A percentile compares a stretch with the other conserved stretches of the same genome.
Conservation (phyloP, 2,113 vertebrate genomes). For the Ondatra zibethicus region DNA sequence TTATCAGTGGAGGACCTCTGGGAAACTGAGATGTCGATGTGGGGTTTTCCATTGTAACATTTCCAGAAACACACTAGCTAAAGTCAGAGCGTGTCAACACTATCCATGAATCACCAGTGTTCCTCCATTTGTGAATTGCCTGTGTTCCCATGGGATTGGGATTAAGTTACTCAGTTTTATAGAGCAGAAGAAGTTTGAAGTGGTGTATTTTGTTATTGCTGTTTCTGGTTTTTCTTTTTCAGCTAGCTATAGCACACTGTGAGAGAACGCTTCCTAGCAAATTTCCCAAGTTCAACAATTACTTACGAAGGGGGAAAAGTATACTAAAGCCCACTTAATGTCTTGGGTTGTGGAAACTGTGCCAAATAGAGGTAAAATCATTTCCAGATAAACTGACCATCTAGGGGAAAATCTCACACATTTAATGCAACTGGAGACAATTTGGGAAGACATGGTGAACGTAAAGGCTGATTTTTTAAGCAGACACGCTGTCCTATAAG, state of each 20-base stretch:
- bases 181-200: not conserved
- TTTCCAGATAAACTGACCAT: conserved; percentile 56
- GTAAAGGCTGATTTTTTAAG: conserved; percentile 55
- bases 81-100: not conserved
- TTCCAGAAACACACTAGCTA: not conserved
- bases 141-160: not conserved
- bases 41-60: not conserved
- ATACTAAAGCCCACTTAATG: not conserved
- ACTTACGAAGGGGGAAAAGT: not conserved
- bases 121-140: not conserved
- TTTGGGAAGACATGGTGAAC: conserved; percentile 57
- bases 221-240: not conserved
- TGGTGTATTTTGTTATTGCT: not conserved
- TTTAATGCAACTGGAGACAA: conserved; percentile 57
- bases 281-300: not conserved
- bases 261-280: not conserved
- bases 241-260: not conserved
- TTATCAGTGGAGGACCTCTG: not conserved
- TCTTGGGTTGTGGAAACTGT: conserved; percentile 4
- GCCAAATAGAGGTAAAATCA: conserved; percentile 1
- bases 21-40: not conserved
- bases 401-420: conserved; percentile 42
- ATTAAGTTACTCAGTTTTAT: conserved; percentile 13
- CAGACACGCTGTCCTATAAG: conserved; percentile 57
- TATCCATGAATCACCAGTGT: not conserved